Base-by-base conservation (phyloP, 2,888 invertebrate genomes). In the Nysson spinosus region DNA sequence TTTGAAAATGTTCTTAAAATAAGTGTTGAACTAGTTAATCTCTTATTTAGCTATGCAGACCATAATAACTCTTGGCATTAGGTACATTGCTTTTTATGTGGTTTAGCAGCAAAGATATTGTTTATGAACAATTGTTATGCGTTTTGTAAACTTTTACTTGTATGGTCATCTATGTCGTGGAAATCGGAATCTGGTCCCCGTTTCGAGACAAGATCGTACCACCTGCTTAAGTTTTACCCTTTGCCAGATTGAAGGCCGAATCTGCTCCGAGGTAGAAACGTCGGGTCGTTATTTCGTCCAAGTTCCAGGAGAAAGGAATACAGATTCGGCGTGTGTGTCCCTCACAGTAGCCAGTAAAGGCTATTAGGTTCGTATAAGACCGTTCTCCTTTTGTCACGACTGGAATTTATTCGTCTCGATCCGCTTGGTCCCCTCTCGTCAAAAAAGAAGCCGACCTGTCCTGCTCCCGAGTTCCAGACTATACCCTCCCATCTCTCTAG, bases 341-440 rank as follows among this genome's bases (percentile, higher is more conserved):
- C 52, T 42, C 47, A 51, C 60, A 49, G 62, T 62, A 66, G 69
- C 72, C 57, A 56, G 50, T 52, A 34, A 71, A 75, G 77, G 72
- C 75, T 77, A 77, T 77, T 77, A 77, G 75, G 67, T 66, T 77
- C 77, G 72, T 63, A 77, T 75, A 75, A 72, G 74, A 68, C 47
- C 67, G 72, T 77, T 55, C 76, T 75, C 70, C 76, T 77, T 77
- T 77, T 77, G 76, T 77, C 76, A 58, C 76, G 66, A 57, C 19
- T 17, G 76, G 76, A 77, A 77, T 77, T 77, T 77, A 77, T 77
- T 77, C 75, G 75, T 77, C 71, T 72, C 77, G 75, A 74, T 77
- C 62, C 74, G 64, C 39, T 63, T 30, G 72, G 42, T 16, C 58
- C 62, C 28, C 52, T 51, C 73, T 73, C 76, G 76, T 76, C 76